Base-by-base conservation (phyloP, 2,113 vertebrate genomes). In the Paramisgurnus dabryanus region DNA sequence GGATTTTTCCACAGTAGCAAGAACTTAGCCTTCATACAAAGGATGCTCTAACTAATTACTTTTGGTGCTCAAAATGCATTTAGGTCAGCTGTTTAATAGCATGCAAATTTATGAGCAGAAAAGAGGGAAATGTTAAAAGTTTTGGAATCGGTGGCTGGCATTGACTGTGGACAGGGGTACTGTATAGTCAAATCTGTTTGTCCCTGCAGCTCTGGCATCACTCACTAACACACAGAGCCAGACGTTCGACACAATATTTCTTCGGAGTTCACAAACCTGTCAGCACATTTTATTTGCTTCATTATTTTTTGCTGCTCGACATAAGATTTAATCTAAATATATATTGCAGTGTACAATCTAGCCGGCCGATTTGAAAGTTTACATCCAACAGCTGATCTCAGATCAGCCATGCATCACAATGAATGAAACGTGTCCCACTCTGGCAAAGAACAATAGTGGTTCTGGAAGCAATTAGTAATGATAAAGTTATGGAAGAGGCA, bases 51-150 rank as follows among this genome's bases (percentile, higher is more conserved):
- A 85, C 92, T 93, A 92, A 92, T 92, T 92, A 90, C 88, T 86
- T 82, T 67, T 84, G 86, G 85, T 93, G 88, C 90, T 91, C 89
- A 92, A 92, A 92, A 93, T 93, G 92, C 90, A 93, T 94, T 92
- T 92, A 91, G 93, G 93, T 93, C 92, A 93, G 86, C 74, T 89
- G 89, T 84, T 83, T 93, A 93, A 94, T 93, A 84, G 70, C 80
- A 92, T 94, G 92, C 92, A 94, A 93, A 94, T 93, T 89, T 91
- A 92, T 90, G 90, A 91, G 88, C 84, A 85, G 80, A 86, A 81
- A 43, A 80, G 86, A 90, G 86, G 91, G 89, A 93, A 93, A 93
- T 91, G 92, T 92, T 93, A 92, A 18, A n/a, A 92, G 91, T 91
- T 91, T 87, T 84, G 76, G 87, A 89, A 87, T 88, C 81, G 82